Evolutionary conservation across 2,797 vertebrate genomes (phyloP), one percentile per base, ranked within the genome.

Genomic region (Phrynocephalus vlangalii): DNA sequence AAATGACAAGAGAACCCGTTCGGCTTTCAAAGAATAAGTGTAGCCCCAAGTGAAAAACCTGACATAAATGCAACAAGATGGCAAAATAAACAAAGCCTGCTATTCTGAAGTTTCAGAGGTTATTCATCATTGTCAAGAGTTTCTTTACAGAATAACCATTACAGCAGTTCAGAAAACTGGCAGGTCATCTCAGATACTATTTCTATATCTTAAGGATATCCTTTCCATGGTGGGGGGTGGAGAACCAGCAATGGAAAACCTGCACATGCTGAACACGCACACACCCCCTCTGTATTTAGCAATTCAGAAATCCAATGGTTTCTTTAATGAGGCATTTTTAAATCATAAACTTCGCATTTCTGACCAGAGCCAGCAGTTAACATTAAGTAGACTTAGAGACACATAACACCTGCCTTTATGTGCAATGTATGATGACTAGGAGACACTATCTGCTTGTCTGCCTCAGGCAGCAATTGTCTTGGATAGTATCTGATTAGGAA

Each of bases 51-150:
- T 94, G 92, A 94, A 92, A 94, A 94, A 91, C 91, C 92, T 48
- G 89, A 89, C 91, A 90, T 86, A 93, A 94, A 94, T 91, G 90
- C 89, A 92, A 87, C 94, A 89, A 91, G 90, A 89, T 94, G 87
- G 89, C 92, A 91, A 94, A 93, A 94, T 68, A 95, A 95, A 94
- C 94, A 93, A 90, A 94, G 93, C 86, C 85, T 28, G 22, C 84
- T 1, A 48, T 91, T 84, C 86, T 78, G 90, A 89, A 93, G 95
- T 93, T 94, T 94, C 87, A 15, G 83, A 86, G 93, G 92, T 94
- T 92, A 96, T 96, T 95, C 50, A 88, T 96, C 95, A 95, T 84
- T 95, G 96, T 93, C 96, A 94, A 88, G 91, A 89, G 80, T 91
- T 90, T 85, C 95, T 94, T 93, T 92, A 86, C 92, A 88, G 44